These are phyloP conservation scores for Chaetodon auriga DNA, from an alignment of 2,113 vertebrate species.

Conservation along the genomic window DNA sequence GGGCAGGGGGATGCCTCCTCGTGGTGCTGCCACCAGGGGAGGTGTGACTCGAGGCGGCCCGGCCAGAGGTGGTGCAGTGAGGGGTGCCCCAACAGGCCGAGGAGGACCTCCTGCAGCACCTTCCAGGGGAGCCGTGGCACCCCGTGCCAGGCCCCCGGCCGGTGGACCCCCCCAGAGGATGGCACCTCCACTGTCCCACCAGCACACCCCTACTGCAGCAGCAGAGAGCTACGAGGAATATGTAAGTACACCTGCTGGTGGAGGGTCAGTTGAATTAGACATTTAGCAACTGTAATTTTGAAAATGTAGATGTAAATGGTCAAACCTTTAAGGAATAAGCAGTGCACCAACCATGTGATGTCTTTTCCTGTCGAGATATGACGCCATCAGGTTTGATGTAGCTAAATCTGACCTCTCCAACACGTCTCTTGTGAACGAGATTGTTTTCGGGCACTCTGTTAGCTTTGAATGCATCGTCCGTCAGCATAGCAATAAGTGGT, in stretches of 20 bases:
- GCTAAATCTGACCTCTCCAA: slow-evolving; percentile 18
- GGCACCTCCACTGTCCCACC: slow-evolving; percentile 86
- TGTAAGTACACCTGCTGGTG: slow-evolving; percentile 81
- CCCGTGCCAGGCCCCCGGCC: slow-evolving; percentile 87
- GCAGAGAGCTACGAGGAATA: slow-evolving; percentile 92
- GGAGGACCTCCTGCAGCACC: slow-evolving; percentile 89
- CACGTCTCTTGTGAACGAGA: slow-evolving; percentile 6
- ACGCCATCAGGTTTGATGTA: slow-evolving; percentile 3
- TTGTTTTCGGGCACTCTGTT: background rate
- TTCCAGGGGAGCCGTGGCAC: slow-evolving; percentile 85
- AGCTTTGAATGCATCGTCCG: slow-evolving; percentile 11
- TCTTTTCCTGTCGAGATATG: background rate
- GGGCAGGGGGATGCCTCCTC: slow-evolving; percentile 93
- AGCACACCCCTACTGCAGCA: slow-evolving; percentile 81
- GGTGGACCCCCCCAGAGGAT: slow-evolving; percentile 90
- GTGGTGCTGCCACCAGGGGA: slow-evolving; percentile 88
- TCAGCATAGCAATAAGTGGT: slow-evolving; percentile 35
- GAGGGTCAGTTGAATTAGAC: background rate
- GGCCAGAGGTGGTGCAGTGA: slow-evolving; percentile 88
- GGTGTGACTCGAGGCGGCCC: slow-evolving; percentile 90
- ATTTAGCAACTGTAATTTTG: background rate
- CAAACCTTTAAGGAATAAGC: background rate
- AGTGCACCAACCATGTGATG: background rate
- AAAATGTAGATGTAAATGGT: background rate
- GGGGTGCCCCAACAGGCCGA: slow-evolving; percentile 88